These are phyloP conservation scores for Olivierus martensii DNA, from an alignment of 1,140 invertebrate genomes.

Conservation along the genomic window DNA sequence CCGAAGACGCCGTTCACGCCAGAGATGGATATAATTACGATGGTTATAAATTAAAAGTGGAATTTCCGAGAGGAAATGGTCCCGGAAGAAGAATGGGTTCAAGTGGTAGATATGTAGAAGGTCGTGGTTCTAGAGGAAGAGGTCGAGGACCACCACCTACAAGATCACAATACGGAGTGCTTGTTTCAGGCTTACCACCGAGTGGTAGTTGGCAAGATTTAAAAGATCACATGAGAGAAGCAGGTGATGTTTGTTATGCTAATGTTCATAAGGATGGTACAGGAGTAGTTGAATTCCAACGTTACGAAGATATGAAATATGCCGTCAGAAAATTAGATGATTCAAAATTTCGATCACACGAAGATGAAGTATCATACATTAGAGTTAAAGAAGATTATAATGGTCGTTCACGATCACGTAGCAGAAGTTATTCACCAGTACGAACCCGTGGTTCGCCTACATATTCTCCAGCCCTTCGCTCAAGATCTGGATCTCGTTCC, in stretches of 20 bases:
- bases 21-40: slow-evolving; percentile 97
- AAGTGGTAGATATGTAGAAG: not conserved
- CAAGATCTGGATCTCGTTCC: slow-evolving; percentile 33
- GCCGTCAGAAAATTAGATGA: slow-evolving; percentile 95
- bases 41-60: slow-evolving; percentile 87
- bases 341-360: slow-evolving; percentile 92
- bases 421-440: not conserved
- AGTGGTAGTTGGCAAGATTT: slow-evolving; percentile 95
- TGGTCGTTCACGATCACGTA: slow-evolving; percentile 26
- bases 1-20: slow-evolving; percentile 91
- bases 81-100: slow-evolving; percentile 24
- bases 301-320: slow-evolving; percentile 98
- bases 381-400: slow-evolving; percentile 85
- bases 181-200: slow-evolving; percentile 76
- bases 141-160: slow-evolving; percentile 63
- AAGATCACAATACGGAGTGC: slow-evolving; percentile 79
- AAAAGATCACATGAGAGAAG: slow-evolving; percentile 98
- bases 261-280: slow-evolving; percentile 98
- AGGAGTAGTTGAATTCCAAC: slow-evolving; percentile 90
- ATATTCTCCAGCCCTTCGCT: slow-evolving; percentile 46
- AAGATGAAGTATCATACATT: slow-evolving; percentile 85
- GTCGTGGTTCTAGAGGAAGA: slow-evolving; percentile 25
- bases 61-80: slow-evolving; percentile 54
- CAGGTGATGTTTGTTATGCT: slow-evolving; percentile 95
- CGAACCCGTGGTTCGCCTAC: not conserved